Base-by-base conservation (phyloP, 1,140 invertebrate genomes). In the Caenorhabditis briggsae region DNA sequence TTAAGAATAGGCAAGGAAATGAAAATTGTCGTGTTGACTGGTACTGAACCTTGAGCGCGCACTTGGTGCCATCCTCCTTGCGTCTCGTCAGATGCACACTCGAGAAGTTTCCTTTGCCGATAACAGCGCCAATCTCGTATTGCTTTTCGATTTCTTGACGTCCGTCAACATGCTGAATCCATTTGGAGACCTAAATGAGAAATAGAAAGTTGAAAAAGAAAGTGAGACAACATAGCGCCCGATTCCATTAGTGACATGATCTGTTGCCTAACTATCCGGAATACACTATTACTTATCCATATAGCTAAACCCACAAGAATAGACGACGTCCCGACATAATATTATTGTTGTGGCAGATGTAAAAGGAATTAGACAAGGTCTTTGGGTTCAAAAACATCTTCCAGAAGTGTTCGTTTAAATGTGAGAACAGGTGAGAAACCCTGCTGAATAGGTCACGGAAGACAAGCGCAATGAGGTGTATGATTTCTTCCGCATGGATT, bases 91-190 rank as follows among this genome's bases (percentile, higher is more conserved):
- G 82, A 59, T 74, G 58, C 18, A 87, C 86, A 33, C 48, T 78
- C n/a, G 86, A 87, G 46, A 87, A 87, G 41, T 87, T 87, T 11
- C 86, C 86, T 33, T 84, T 70, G 33, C 86, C 86, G 53, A 87
- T 87, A 33, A 87, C 25, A 64, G 43, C 48, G 11, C 86, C 86
- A 48, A 87, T 84, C 56, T 87, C 86, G 74, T 84, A 87, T 7
- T 53, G 33, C 74, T 87, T 84, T 58, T 87, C 86, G 25, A 87
- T 53, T 61, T 46, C 61, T 33, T 70, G 53, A 20, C 86, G 82
- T 5, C 64, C 48, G 43, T 82, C 83, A 43, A 87, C 83, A 46
- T 14, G 50, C 20, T 83, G 86, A 50, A 87, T 87, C 53, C 85
- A 87, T 65, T 87, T 83, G 50, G 86, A 87, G n/a, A 70, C 78